Base-by-base conservation (phyloP, 2,113 vertebrate genomes). In the Lamprotornis superbus region DNA sequence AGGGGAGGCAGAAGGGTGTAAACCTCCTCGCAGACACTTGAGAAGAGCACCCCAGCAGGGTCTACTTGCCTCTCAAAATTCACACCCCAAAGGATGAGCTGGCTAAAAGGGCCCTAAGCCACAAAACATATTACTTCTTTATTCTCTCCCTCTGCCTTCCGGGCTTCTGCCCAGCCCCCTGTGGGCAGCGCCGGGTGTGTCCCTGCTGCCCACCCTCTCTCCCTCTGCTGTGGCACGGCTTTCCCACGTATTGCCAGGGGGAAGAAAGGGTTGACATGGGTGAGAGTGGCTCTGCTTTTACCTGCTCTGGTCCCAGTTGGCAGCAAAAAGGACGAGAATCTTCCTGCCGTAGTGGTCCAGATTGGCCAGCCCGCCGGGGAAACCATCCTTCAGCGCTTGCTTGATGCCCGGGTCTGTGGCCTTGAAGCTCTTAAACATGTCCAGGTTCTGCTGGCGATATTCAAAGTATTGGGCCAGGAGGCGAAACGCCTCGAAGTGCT, bases 241-340 rank as follows among this genome's bases (percentile, higher is more conserved):
- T 67, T 59, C 68, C 68, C 60, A 65, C 11, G 1, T 67, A 15
- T 1, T 27, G 23, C 20, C 37, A 11, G 0, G 4, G 19, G 17
- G 19, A 17, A 63, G 27, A 65, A 60, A 9, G 86, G 73, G 42
- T 63, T 67, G 44, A 59, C 33, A n/a, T 17, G 5, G 33, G 39
- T 3, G 4, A 57, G 50, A 57, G 50, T 15, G 39, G 22, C 55
- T 76, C 57, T 44, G 49, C 15, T 42, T 94, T 97, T 99, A 99
- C 99, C 99, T 99, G 99, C 99, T 99, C 98, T 99, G 99, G 97
- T 99, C 99, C 99, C 99, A 99, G 98, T 99, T 99, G 95, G 99
- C 99, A 42, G 99, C 99, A 39, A 99, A 99, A 64, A 99, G 98
- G 37, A 99, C 99, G 61, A 99, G 97, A 70, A 99, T 99, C 94